Evolutionary conservation across 2,888 invertebrate genomes (phyloP).

Genomic region (Pycnomerus fuliginosus): DNA sequence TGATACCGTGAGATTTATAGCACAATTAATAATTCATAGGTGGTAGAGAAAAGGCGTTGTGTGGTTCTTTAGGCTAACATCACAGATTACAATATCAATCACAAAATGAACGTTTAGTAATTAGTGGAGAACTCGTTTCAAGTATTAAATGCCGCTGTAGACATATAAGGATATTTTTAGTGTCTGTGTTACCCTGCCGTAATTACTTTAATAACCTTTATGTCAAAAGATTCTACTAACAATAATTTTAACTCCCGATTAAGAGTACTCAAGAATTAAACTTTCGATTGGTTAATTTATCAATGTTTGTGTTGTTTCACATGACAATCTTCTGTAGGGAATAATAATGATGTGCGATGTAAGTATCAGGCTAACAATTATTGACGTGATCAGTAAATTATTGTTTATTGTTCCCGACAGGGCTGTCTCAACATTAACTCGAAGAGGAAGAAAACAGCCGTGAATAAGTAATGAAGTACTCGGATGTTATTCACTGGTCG

Average conservation of each 20-base stretch:
- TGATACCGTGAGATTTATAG: too few relatives aligned
- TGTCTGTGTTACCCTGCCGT: too few relatives aligned
- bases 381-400: slow-evolving; percentile 10
- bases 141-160: too few relatives aligned
- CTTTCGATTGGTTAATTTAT: slow-evolving; percentile 3
- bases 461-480: slow-evolving; percentile 13
- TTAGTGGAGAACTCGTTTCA: too few relatives aligned
- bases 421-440: slow-evolving; percentile 8
- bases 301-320: slow-evolving; percentile 13
- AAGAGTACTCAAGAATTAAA: slow-evolving; percentile 7
- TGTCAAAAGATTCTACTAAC: too few relatives aligned
- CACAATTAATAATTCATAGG: too few relatives aligned
- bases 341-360: slow-evolving; percentile 5
- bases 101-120: too few relatives aligned
- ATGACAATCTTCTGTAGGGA: slow-evolving; percentile 6
- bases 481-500: slow-evolving; percentile 6
- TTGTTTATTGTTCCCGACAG: slow-evolving; percentile 16
- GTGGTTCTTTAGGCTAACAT: too few relatives aligned
- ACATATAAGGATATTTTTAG: too few relatives aligned
- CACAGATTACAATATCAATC: too few relatives aligned
- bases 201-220: too few relatives aligned
- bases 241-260: slow-evolving; percentile 10
- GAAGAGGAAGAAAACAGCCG: slow-evolving; percentile 14
- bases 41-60: too few relatives aligned
- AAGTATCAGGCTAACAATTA: slow-evolving; percentile 9